A percentile compares a stretch with the other conserved stretches of the same genome.
phyloP scores from a whole-genome alignment of 1,140 invertebrate species.

The Drosophila trapezifrons region DNA sequence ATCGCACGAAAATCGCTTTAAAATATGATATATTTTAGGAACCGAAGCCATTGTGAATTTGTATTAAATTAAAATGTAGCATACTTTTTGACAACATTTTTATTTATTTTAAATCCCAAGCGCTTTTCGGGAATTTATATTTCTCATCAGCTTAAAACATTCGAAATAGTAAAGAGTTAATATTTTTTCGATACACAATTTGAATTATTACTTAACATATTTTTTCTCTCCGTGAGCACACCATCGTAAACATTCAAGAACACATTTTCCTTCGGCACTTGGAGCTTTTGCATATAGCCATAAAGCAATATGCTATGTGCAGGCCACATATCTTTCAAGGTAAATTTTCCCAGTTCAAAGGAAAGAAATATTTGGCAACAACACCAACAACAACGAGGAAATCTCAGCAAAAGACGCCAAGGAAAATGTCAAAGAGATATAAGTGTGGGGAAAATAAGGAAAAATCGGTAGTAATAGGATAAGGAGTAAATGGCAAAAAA shows the following conservation, averaged over 20 bases:
- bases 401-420: constrained; percentile 13
- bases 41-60: neutral
- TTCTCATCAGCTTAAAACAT: too few relatives aligned
- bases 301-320: constrained; percentile 16
- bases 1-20: neutral
- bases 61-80: too few relatives aligned
- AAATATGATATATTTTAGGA: neutral
- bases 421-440: constrained; percentile 25
- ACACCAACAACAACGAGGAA: constrained; percentile 12
- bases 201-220: neutral
- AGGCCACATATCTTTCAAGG: constrained; percentile 42
- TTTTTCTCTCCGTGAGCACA: constrained; percentile 9
- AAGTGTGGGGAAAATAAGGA: constrained; percentile 15
- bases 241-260: constrained; percentile 9
- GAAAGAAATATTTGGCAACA: constrained; percentile 51
- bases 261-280: constrained; percentile 3
- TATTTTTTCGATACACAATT: neutral
- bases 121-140: too few relatives aligned
- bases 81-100: neutral
- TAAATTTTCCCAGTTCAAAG: constrained; percentile 64
- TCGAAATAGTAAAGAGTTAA: too few relatives aligned
- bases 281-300: constrained; percentile 9
- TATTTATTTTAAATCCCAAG: neutral
- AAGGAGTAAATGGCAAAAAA: constrained; percentile 10
- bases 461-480: constrained; percentile 11